Percentiles rank a stretch among this genome's conserved stretches.
These are phyloP conservation scores for Poliocrania exsul DNA, from an alignment of 2,797 vertebrate species.

Conservation along the genomic window DNA sequence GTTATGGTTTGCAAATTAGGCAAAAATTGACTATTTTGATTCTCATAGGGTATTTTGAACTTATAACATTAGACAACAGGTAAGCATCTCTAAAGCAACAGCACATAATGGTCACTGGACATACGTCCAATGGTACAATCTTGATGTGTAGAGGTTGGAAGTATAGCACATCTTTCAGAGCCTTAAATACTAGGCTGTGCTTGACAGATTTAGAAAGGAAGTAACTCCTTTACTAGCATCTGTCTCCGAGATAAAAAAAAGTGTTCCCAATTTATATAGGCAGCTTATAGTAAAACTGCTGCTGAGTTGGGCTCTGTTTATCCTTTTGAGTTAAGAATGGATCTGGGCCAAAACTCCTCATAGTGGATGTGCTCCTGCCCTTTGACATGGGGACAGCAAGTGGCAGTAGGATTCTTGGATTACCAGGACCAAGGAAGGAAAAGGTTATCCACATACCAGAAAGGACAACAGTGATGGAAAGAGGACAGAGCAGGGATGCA, in stretches of 20 bases:
- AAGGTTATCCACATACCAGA: not conserved
- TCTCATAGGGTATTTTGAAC: not conserved
- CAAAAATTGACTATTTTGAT: not conserved
- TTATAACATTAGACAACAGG: not conserved
- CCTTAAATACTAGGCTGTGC: not conserved
- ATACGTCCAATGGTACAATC: not conserved
- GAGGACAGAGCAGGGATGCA: not conserved
- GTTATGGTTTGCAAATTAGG: not conserved
- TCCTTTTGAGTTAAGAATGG: not conserved
- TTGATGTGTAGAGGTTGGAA: not conserved
- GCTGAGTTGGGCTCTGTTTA: not conserved
- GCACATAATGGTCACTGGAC: not conserved
- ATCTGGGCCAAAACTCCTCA: not conserved
- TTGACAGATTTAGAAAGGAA: not conserved
- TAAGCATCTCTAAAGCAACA: not conserved
- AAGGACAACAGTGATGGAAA: not conserved
- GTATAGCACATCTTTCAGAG: not conserved
- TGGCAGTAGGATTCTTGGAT: not conserved
- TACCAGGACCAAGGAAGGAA: not conserved
- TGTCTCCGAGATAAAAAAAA: not conserved
- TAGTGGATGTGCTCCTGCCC: not conserved
- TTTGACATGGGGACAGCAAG: not conserved
- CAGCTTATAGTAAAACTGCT: not conserved
- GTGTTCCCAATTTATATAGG: not conserved
- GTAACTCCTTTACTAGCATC: not conserved